Percentiles rank a stretch among this genome's conserved stretches.
Conservation (phyloP, 2,113 vertebrate species). For the Dasyprocta punctata region DNA sequence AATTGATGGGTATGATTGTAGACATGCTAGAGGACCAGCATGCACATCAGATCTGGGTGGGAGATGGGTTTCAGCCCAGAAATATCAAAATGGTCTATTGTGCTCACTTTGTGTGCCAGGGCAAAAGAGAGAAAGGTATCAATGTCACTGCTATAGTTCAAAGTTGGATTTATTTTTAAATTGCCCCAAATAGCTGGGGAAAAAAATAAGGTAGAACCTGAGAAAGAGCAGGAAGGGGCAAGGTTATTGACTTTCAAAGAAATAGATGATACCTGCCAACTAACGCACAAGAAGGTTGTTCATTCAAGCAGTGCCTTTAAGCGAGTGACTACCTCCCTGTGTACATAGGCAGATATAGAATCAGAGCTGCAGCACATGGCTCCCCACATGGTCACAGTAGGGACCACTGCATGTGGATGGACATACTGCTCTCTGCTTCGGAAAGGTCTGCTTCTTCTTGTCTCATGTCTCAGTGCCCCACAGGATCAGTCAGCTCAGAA, state of each 20-base stretch:
- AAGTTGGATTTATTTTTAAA: conserved; percentile 56
- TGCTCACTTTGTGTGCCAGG: conserved; percentile 28
- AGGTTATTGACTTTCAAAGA: conserved; percentile 33
- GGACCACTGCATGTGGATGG: background rate
- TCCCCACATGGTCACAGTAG: background rate
- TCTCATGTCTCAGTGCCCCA: background rate
- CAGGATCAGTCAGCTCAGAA: background rate
- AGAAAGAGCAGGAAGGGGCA: background rate
- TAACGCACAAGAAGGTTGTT: background rate
- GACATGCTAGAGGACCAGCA: conserved; percentile 54
- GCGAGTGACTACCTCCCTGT: background rate
- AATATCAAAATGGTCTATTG: conserved; percentile 24
- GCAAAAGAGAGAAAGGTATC: conserved; percentile 25
- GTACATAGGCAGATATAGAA: background rate
- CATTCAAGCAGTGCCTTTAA: background rate
- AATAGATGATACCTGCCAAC: background rate
- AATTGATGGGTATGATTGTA: conserved; percentile 55
- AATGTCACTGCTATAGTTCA: background rate
- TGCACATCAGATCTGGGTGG: background rate
- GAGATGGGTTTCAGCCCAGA: conserved; percentile 55
- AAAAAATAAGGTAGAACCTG: background rate
- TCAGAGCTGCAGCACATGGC: background rate
- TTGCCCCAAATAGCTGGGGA: conserved; percentile 12
- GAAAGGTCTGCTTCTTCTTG: background rate
- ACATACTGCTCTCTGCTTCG: too few species aligned